Conservation (phyloP, 2,113 vertebrate genomes). For the Murina feae region DNA sequence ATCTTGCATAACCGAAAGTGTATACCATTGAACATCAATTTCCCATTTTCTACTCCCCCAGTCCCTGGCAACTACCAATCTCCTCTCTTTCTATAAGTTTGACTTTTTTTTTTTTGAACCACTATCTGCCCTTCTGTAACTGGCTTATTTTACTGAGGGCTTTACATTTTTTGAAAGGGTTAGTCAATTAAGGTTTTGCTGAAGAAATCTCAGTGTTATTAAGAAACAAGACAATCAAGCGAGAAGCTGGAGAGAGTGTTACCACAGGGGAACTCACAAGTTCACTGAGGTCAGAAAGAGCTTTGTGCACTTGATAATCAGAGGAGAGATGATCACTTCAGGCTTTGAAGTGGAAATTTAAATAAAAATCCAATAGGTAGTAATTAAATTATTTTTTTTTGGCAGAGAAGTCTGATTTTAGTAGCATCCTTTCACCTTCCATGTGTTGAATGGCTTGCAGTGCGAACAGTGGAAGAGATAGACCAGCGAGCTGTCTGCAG, state of each 20-base stretch:
- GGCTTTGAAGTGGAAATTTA: not conserved
- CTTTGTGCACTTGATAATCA: not conserved
- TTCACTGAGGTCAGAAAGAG: not conserved
- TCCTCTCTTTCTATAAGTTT: not conserved
- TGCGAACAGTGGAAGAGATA: not conserved
- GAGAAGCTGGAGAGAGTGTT: not conserved
- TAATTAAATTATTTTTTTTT: not conserved
- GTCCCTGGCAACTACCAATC: not conserved
- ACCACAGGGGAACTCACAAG: not conserved
- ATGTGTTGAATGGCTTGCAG: not conserved
- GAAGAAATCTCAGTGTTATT: not conserved
- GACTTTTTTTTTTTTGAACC: not conserved
- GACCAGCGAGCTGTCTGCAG: fast-evolving
- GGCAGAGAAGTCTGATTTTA: not conserved
- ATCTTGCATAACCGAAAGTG: not conserved
- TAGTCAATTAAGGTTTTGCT: not conserved
- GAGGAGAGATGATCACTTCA: not conserved
- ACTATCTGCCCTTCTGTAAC: not conserved
- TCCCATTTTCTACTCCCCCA: no score
- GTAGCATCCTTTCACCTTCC: no score
- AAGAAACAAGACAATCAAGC: not conserved
- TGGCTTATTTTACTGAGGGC: not conserved
- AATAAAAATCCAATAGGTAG: not conserved
- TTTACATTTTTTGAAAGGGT: not conserved
- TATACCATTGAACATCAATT: not conserved